A percentile compares a stretch with the other conserved stretches of the same genome.
phyloP scores from a whole-genome alignment of 2,797 vertebrate species.

The Cottoperca gobio region DNA sequence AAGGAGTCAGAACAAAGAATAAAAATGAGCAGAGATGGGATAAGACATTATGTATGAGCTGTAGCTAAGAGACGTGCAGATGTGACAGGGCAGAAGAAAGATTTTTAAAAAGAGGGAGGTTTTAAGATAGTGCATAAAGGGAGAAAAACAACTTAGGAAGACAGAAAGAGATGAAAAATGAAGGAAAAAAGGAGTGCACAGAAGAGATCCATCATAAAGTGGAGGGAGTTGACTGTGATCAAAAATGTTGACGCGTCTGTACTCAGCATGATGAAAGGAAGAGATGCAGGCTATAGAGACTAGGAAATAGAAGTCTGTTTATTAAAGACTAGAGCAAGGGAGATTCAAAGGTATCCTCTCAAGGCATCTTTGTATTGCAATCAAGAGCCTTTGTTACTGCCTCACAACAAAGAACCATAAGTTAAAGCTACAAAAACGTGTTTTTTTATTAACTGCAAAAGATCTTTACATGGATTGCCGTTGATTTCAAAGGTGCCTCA shows the following conservation, averaged over 20 bases:
- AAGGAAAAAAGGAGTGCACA: slow-evolving; percentile 19
- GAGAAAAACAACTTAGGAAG: slow-evolving; percentile 13
- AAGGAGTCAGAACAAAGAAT: slow-evolving; percentile 10
- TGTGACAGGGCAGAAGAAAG: background rate
- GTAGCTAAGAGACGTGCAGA: background rate
- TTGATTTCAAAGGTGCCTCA: background rate
- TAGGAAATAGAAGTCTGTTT: slow-evolving; percentile 35
- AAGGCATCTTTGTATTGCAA: slow-evolving; percentile 37
- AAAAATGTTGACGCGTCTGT: slow-evolving; percentile 28
- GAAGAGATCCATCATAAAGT: slow-evolving; percentile 15
- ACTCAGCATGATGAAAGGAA: slow-evolving; percentile 50
- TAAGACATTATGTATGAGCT: slow-evolving; percentile 21
- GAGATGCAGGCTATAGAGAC: slow-evolving; percentile 36
- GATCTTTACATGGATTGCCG: slow-evolving; percentile 9
- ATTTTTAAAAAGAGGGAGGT: background rate
- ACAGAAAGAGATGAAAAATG: slow-evolving; percentile 11
- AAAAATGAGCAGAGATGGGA: slow-evolving; percentile 7
- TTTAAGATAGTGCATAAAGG: slow-evolving; percentile 19
- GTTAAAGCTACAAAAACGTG: background rate
- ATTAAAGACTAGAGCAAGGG: slow-evolving; percentile 26
- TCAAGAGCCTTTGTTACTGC: slow-evolving; percentile 20
- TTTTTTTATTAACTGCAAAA: background rate
- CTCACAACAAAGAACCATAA: slow-evolving; percentile 27
- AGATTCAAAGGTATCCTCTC: slow-evolving; percentile 38
- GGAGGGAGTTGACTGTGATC: slow-evolving; percentile 32